A percentile compares a stretch with the other conserved stretches of the same genome.
phyloP scores from a whole-genome alignment of 64 coral and sea anemone species.

The Cladopsammia gracilis region DNA sequence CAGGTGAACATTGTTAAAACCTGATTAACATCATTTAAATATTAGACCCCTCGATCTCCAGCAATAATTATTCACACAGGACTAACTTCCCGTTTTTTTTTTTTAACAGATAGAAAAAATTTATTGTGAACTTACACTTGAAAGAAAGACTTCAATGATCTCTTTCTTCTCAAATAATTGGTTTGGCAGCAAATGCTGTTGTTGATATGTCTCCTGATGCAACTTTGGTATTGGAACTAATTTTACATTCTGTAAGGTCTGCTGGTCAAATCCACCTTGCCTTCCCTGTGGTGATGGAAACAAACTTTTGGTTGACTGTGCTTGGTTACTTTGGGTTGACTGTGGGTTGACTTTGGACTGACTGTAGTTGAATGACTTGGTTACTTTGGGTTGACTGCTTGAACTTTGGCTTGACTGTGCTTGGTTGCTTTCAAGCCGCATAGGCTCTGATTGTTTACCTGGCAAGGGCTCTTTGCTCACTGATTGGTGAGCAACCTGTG shows the following conservation, averaged over 20 bases:
- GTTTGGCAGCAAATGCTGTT: background rate
- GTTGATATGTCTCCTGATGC: background rate
- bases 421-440: background rate
- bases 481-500: background rate
- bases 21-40: no score
- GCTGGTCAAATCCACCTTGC: background rate
- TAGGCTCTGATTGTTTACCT: background rate
- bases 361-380: background rate
- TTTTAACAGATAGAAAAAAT: no score
- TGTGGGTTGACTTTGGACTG: background rate
- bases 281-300: background rate
- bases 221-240: background rate
- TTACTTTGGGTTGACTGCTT: no score
- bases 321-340: background rate
- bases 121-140: background rate
- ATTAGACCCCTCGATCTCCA: no score
- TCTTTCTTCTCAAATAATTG: conserved; percentile 33
- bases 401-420: background rate
- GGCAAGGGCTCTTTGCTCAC: background rate
- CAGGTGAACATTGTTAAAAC: no score
- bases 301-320: background rate
- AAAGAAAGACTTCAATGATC: background rate
- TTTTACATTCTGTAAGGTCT: background rate
- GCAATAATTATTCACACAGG: no score
- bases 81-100: background rate